A percentile compares a stretch with the other conserved stretches of the same genome.
Conservation (phyloP, 2,888 invertebrate genomes). For the Eurois occulta region DNA sequence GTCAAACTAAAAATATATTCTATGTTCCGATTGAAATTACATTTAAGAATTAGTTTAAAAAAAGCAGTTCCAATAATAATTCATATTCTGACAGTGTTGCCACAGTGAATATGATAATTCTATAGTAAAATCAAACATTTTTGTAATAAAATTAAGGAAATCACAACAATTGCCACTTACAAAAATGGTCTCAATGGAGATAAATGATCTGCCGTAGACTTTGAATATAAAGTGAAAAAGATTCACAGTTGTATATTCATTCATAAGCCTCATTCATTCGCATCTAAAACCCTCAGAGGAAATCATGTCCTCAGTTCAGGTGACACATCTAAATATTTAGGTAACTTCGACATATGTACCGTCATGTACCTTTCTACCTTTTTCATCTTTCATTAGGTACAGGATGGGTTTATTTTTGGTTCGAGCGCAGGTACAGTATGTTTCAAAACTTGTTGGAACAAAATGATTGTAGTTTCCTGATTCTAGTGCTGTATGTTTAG, state of each 20-base stretch:
- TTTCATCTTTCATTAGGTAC: slow-evolving; percentile 44
- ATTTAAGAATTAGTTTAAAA: too few relatives aligned
- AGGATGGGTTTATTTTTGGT: slow-evolving; percentile 8
- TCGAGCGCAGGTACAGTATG: neutral
- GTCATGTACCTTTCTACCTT: slow-evolving; percentile 32
- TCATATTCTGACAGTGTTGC: too few relatives aligned
- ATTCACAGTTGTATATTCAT: slow-evolving; percentile 9
- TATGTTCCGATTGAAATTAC: too few relatives aligned
- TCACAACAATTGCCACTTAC: neutral
- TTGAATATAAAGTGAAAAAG: neutral
- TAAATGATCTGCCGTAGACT: neutral
- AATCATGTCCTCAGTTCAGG: slow-evolving; percentile 39
- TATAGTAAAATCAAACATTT: too few relatives aligned
- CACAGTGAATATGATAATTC: too few relatives aligned
- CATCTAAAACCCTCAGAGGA: slow-evolving; percentile 37
- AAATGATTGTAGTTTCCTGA: neutral
- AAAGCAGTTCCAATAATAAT: too few relatives aligned
- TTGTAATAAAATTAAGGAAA: too few relatives aligned
- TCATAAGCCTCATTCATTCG: neutral
- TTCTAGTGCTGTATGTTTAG: neutral
- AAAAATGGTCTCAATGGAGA: neutral
- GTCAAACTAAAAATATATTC: too few relatives aligned
- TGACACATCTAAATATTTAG: slow-evolving; percentile 38
- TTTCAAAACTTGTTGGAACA: neutral
- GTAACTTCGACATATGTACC: slow-evolving; percentile 22